phyloP scores from a whole-genome alignment of 23 tunicate genomes.

The Phallusia fumigata region DNA sequence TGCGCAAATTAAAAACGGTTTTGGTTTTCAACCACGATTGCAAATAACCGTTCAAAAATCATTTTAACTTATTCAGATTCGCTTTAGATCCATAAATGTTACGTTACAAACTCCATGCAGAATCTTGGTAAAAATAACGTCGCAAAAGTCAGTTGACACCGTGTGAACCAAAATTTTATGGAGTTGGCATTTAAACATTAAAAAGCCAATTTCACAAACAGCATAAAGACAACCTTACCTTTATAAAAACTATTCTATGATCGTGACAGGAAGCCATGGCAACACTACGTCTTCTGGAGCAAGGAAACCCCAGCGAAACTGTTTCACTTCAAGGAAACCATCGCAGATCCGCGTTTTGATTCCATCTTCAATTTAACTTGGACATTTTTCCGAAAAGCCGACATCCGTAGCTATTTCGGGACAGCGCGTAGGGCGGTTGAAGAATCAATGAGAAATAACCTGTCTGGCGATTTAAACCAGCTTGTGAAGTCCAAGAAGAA shows the following conservation, averaged over 20 bases:
- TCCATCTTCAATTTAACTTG: slow-evolving; percentile 48
- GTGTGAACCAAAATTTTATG: too few relatives aligned
- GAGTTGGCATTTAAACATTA: too few relatives aligned
- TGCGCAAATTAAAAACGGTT: too few relatives aligned
- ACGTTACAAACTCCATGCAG: too few relatives aligned
- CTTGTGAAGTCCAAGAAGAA: slow-evolving; percentile 36
- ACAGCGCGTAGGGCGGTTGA: slow-evolving; percentile 33
- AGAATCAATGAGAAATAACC: slow-evolving; percentile 24
- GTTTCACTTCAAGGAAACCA: slow-evolving; percentile 13
- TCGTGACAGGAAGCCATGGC: slow-evolving; percentile 38
- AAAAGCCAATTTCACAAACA: too few relatives aligned
- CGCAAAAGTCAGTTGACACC: too few relatives aligned
- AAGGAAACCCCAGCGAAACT: slow-evolving; percentile 63
- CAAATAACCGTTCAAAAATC: too few relatives aligned
- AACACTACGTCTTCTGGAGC: slow-evolving; percentile 57
- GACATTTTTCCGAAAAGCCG: slow-evolving; percentile 47
- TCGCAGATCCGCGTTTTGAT: slow-evolving; percentile 48
- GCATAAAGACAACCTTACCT: too few relatives aligned
- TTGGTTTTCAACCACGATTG: too few relatives aligned
- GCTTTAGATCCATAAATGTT: too few relatives aligned
- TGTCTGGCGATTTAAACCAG: slow-evolving; percentile 2
- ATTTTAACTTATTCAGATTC: too few relatives aligned
- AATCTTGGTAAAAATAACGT: too few relatives aligned
- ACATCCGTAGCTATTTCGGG: slow-evolving; percentile 36
- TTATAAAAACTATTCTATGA: neutral